Evolutionary conservation across 2,113 vertebrate species (phyloP).

Genomic region (Ascaphus truei): DNA sequence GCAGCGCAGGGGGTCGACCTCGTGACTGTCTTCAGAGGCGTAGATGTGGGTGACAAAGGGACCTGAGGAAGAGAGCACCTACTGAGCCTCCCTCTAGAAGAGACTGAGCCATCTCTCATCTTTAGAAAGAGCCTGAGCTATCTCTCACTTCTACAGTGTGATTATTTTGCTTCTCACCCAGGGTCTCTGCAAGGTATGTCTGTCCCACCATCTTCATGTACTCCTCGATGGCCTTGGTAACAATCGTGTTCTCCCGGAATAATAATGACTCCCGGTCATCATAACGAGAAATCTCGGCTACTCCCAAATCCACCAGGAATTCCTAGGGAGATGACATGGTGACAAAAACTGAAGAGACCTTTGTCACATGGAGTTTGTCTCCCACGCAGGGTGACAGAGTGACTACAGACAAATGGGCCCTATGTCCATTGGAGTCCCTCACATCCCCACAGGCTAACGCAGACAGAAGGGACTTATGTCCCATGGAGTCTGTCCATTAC

Average conservation of each 20-base stretch:
- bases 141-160: too few relatives aligned
- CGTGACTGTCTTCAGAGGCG: slow-evolving; percentile 66
- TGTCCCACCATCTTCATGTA: slow-evolving; percentile 96
- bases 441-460: slow-evolving; percentile 6
- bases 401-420: too few relatives aligned
- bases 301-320: slow-evolving; percentile 81
- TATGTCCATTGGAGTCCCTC: too few relatives aligned
- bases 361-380: too few relatives aligned
- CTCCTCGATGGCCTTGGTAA: slow-evolving; percentile 93
- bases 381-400: too few relatives aligned
- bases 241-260: slow-evolving; percentile 91
- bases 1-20: slow-evolving; percentile 85
- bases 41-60: slow-evolving; percentile 71
- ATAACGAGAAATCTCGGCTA: slow-evolving; percentile 77
- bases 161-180: slow-evolving; percentile 61
- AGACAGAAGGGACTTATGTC: too few relatives aligned
- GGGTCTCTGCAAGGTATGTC: slow-evolving; percentile 85
- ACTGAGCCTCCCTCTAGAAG: too few relatives aligned
- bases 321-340: slow-evolving; percentile 57
- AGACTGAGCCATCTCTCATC: too few relatives aligned
- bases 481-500: too few relatives aligned
- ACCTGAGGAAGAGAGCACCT: slow-evolving; percentile 59
- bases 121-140: too few relatives aligned
- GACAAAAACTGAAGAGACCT: neutral
- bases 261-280: slow-evolving; percentile 83